Conservation (phyloP, 2,113 vertebrate species). For the Aplodontia rufa region DNA sequence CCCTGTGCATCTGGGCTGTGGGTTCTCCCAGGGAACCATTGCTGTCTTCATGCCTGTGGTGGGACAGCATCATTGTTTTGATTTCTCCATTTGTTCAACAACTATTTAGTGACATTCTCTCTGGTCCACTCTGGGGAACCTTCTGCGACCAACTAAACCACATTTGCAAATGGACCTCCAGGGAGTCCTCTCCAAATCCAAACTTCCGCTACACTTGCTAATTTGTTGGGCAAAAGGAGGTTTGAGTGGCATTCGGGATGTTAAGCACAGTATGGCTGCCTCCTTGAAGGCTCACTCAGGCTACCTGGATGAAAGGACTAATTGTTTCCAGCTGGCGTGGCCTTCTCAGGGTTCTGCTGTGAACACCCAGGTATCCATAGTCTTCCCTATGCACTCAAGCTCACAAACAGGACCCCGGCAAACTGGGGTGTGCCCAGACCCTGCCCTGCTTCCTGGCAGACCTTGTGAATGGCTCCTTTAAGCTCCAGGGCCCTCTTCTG, state of each 20-base stretch:
- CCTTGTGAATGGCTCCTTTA: constrained; percentile 53
- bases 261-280: background rate
- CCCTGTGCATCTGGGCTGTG: background rate
- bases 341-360: rapidly evolving
- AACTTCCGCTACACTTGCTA: background rate
- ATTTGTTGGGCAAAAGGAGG: background rate
- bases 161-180: too few species aligned
- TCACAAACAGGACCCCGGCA: background rate
- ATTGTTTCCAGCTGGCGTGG: background rate
- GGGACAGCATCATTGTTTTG: rapidly evolving
- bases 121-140: background rate
- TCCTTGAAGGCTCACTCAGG: background rate
- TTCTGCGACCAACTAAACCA: too few species aligned
- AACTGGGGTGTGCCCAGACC: background rate
- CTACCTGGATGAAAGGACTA: background rate
- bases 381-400: background rate
- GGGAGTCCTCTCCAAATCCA: background rate
- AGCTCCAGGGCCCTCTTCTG: background rate
- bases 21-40: background rate
- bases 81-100: background rate
- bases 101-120: background rate
- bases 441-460: background rate
- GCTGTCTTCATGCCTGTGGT: background rate
- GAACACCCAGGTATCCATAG: background rate
- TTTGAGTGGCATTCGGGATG: background rate